Evolutionary conservation across 2,113 vertebrate genomes (phyloP).

Genomic region (Forbesichthys papilliferus): DNA sequence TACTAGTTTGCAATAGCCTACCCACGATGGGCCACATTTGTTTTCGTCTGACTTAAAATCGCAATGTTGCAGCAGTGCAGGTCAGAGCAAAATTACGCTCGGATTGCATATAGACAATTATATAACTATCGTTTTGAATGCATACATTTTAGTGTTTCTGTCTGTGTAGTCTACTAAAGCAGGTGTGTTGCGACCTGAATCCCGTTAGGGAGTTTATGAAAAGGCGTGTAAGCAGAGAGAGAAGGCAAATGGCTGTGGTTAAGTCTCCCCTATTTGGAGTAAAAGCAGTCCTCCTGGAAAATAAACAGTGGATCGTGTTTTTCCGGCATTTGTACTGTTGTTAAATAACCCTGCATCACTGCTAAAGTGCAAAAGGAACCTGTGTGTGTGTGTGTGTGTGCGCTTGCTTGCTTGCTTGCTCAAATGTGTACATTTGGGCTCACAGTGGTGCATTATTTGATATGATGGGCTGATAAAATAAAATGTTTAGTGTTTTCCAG

Average conservation of each 20-base stretch:
- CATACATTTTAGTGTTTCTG: slow-evolving; percentile 19
- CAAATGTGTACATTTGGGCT: neutral
- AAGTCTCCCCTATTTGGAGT: slow-evolving; percentile 21
- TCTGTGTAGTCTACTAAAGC: neutral
- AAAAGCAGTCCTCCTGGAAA: slow-evolving; percentile 30
- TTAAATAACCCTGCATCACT: slow-evolving; percentile 17
- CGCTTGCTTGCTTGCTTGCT: neutral
- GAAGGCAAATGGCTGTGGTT: slow-evolving; percentile 21
- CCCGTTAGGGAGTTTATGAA: neutral
- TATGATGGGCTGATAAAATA: slow-evolving; percentile 7
- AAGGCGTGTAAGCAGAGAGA: neutral
- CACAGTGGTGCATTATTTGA: slow-evolving; percentile 11
- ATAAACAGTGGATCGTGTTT: slow-evolving; percentile 27
- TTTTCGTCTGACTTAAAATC: neutral
- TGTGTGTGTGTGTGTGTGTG: slow-evolving; percentile 3
- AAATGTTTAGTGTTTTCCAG: neutral
- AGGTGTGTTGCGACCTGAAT: slow-evolving; percentile 44
- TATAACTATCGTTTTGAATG: slow-evolving; percentile 28
- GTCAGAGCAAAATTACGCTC: slow-evolving; percentile 46
- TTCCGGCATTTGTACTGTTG: slow-evolving; percentile 25
- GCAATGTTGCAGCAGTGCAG: slow-evolving; percentile 43
- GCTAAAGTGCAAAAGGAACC: neutral
- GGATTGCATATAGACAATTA: slow-evolving; percentile 45
- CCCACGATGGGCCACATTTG: neutral
- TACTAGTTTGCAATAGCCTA: slow-evolving; percentile 16